Conservation (phyloP, 1,140 invertebrate species). For the Bombus consobrinus region DNA sequence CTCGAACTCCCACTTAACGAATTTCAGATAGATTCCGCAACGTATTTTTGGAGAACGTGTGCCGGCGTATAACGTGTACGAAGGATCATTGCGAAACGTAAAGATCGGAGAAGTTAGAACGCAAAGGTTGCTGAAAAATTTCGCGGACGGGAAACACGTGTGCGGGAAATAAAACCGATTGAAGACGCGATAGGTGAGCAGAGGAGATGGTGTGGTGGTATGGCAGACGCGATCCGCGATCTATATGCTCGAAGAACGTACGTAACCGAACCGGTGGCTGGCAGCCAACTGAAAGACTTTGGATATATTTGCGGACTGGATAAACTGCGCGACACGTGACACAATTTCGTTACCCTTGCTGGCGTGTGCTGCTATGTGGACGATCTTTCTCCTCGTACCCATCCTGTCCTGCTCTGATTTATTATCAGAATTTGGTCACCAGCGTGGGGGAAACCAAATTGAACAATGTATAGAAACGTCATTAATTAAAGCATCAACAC, state of each 20-base stretch:
- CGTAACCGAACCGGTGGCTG: constrained; percentile 64
- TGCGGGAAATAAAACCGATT: neutral
- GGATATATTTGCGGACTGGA: constrained; percentile 69
- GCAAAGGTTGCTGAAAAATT: neutral
- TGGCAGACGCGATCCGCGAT: neutral
- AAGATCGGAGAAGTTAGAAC: neutral
- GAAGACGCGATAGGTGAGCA: neutral
- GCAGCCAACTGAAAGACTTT: constrained; percentile 67
- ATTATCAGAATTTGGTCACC: neutral
- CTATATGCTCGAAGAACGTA: constrained; percentile 1
- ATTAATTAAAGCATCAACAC: neutral
- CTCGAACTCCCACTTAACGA: neutral
- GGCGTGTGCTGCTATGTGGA: neutral
- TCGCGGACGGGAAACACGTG: neutral
- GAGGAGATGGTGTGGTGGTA: neutral
- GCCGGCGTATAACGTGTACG: neutral
- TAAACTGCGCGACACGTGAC: constrained; percentile 48
- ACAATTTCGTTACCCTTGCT: constrained; percentile 44
- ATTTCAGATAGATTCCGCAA: neutral
- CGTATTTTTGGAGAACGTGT: no score
- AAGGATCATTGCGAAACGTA: neutral
- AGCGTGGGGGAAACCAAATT: neutral
- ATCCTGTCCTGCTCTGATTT: neutral
- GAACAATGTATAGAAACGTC: no score
- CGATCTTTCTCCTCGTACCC: neutral